Evolutionary conservation across 1,140 invertebrate species (phyloP), one percentile per base, ranked within the genome.

Genomic region (Hydropsyche tenuis): DNA sequence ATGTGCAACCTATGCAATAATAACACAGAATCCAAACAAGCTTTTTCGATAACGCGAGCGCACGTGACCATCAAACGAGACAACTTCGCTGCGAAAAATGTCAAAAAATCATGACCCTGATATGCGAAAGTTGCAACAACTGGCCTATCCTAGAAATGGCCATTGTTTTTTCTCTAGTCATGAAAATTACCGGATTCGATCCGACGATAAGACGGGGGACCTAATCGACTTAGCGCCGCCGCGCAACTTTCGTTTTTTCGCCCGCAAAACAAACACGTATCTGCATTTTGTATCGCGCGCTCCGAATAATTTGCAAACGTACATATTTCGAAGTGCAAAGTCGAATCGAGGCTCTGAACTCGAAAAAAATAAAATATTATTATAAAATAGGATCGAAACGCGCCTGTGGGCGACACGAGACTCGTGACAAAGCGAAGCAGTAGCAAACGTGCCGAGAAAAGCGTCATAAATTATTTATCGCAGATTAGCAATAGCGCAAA

Each of bases 281-380:
- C 56, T 60, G 23, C 56, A 20, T 22, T 60, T 37, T 9, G 30
- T 4, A 37, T 37, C 30, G 3, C n/a, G n/a, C n/a, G n/a, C n/a
- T n/a, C n/a, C 56, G 56, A 60, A 60, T 60, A 60, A 60, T 60
- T 60, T 60, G 25, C 56, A 60, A 60, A 60, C 56, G 20, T 25
- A 60, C 20, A 25, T 25, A 25, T 60, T 60, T 9, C 30, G 30
- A 37, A 37, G 9, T 37, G 30, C 30, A 37, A 37, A 37, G 9
- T 9, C 48, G 56, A n/a, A 11, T 25, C 56, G 51, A 20, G 18
- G 25, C 20, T 60, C 18, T 60, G 4, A 7, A 60, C 18, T 14
- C 7, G 56, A 25, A 23, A 16, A 48, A 27, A 60, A 60, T 23
- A 56, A 60, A 60, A 60, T 18, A 18, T 7, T 53, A 53, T 53